Conservation (phyloP, 2,888 invertebrate genomes). For the Autographa pulchrina region DNA sequence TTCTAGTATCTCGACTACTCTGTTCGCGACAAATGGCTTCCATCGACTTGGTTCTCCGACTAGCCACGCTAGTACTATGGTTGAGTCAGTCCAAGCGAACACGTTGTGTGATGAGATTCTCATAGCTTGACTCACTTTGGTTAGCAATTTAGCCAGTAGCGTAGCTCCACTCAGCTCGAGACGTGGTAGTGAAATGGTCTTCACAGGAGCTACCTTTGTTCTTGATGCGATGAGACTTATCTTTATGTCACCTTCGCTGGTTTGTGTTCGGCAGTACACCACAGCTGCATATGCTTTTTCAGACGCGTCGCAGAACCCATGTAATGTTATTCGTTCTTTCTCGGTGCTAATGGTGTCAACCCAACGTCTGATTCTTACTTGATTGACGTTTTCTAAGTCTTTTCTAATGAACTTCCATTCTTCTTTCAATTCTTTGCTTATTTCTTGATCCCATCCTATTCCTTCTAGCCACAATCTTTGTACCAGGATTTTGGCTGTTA, state of each 20-base stretch:
- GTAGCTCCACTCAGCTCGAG: constrained; percentile 55
- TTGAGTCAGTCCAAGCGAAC: constrained; percentile 34
- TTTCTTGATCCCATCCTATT: constrained; percentile 48
- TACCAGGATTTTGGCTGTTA: constrained; percentile 47
- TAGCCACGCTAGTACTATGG: constrained; percentile 46
- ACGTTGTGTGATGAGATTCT: constrained; percentile 35
- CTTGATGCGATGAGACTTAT: constrained; percentile 44
- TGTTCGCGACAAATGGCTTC: constrained; percentile 52
- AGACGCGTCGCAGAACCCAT: constrained; percentile 54
- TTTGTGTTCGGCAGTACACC: constrained; percentile 39
- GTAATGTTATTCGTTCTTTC: constrained; percentile 17
- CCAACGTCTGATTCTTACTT: constrained; percentile 26
- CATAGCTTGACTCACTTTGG: constrained; percentile 46
- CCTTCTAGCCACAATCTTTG: constrained; percentile 49
- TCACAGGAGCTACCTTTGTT: constrained; percentile 60
- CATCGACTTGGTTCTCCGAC: constrained; percentile 48
- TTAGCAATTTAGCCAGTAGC: constrained; percentile 46
- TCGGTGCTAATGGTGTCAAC: constrained; percentile 16
- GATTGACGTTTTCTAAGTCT: constrained; percentile 16
- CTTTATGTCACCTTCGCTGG: constrained; percentile 27
- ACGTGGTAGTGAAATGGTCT: constrained; percentile 52
- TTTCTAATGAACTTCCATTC: constrained; percentile 38
- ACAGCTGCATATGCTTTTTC: constrained; percentile 50
- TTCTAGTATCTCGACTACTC: constrained; percentile 47
- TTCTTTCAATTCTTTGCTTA: constrained; percentile 25